Conservation (phyloP, 2,888 invertebrate species). For the Sisyra nigra region DNA sequence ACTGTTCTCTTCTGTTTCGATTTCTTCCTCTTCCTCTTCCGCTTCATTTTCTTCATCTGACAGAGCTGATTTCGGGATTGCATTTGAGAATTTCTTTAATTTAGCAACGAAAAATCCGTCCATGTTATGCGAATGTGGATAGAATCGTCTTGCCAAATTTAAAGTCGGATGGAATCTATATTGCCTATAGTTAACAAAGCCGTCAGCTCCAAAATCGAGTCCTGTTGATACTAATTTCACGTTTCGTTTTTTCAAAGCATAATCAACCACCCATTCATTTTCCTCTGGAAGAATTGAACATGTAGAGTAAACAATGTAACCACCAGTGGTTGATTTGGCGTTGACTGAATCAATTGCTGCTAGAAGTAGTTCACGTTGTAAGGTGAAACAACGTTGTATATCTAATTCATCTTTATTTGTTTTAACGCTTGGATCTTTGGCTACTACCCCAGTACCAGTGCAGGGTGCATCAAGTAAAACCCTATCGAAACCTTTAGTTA, state of each 20-base stretch:
- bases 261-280: constrained; percentile 95
- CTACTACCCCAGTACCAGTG: constrained; percentile 93
- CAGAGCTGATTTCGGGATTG: constrained; percentile 27
- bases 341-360: constrained; percentile 95
- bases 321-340: constrained; percentile 82
- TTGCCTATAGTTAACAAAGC: constrained; percentile 78
- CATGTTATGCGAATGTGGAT: constrained; percentile 97
- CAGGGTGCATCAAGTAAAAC: constrained; percentile 96
- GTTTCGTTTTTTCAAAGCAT: constrained; percentile 80
- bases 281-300: constrained; percentile 97
- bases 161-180: constrained; percentile 80
- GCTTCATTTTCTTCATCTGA: constrained; percentile 12
- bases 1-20: neutral
- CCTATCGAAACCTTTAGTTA: constrained; percentile 86
- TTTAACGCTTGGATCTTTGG: constrained; percentile 96
- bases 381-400: constrained; percentile 76
- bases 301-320: constrained; percentile 95
- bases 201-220: constrained; percentile 88
- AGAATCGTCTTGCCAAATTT: constrained; percentile 77
- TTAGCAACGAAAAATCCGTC: constrained; percentile 99
- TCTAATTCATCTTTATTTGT: constrained; percentile 79
- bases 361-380: constrained; percentile 82
- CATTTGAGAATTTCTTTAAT: constrained; percentile 87
- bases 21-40: neutral
- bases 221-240: constrained; percentile 90